A percentile compares a stretch with the other conserved stretches of the same genome.
phyloP scores from a whole-genome alignment of 2,113 vertebrate species.

The Oncorhynchus clarkii region DNA sequence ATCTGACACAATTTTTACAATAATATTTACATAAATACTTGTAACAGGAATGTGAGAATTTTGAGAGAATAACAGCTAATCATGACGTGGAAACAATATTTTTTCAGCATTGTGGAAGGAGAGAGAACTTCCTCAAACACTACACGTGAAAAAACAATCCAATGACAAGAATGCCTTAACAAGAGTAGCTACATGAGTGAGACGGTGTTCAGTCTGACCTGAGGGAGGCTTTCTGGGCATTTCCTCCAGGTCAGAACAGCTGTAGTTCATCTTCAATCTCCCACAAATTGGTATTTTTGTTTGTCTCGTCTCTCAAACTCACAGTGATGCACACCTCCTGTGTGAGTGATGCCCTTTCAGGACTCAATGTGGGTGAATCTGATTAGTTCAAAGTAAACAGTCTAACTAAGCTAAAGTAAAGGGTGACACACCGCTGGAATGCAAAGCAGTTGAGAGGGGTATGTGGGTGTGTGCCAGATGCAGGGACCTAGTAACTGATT shows the following conservation, averaged over 20 bases:
- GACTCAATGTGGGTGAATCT: neutral
- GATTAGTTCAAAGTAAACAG: neutral
- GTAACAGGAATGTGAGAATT: no score
- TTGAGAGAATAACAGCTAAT: no score
- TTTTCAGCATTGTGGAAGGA: no score
- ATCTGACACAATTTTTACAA: no score
- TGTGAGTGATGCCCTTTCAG: neutral
- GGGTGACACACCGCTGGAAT: neutral
- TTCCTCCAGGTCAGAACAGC: slow-evolving; percentile 5
- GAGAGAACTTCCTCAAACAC: no score
- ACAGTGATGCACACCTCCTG: neutral
- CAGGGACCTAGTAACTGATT: no score
- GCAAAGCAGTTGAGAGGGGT: neutral
- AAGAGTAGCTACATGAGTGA: neutral
- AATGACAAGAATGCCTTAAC: no score
- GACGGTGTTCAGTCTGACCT: slow-evolving; percentile 16
- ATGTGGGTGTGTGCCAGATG: neutral
- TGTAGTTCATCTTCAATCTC: slow-evolving; percentile 25
- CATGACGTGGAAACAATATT: no score
- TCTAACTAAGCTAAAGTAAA: neutral
- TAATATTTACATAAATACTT: no score
- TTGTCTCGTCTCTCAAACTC: neutral
- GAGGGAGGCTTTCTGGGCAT: slow-evolving; percentile 2
- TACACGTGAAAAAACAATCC: no score
- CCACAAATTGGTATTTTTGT: neutral